These are phyloP conservation scores for Kradibia gibbosae DNA, from an alignment of 1,140 invertebrate species.

Conservation along the genomic window DNA sequence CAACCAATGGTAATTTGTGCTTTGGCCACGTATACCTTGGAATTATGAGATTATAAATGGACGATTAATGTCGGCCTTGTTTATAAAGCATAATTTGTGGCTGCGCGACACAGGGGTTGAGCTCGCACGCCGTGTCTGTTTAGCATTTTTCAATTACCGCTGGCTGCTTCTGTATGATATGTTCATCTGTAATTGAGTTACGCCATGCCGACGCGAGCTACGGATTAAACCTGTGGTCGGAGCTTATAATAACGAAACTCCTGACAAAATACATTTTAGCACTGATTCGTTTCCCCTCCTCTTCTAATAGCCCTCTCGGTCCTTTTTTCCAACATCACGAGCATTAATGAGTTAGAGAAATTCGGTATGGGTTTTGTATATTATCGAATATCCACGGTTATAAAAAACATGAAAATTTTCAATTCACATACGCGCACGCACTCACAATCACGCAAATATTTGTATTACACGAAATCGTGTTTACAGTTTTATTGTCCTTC, in stretches of 20 bases:
- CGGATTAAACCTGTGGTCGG: background rate
- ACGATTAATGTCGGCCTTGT: constrained; percentile 53
- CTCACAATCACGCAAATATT: too few species aligned
- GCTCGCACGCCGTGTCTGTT: constrained; percentile 25
- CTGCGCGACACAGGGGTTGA: background rate
- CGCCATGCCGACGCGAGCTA: background rate
- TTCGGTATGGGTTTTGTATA: background rate
- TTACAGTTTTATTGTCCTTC: background rate
- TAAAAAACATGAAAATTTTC: background rate
- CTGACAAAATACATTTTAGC: constrained; percentile 5
- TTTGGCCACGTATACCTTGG: background rate
- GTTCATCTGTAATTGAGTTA: constrained; percentile 45
- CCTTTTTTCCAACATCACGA: background rate
- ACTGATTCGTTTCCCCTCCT: background rate
- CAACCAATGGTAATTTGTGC: constrained; percentile 12
- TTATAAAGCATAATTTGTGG: constrained; percentile 50
- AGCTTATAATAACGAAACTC: constrained; percentile 1
- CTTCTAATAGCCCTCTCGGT: background rate
- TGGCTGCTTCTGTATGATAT: constrained; percentile 41
- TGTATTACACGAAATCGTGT: background rate
- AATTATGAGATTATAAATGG: constrained; percentile 53
- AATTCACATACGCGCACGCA: background rate
- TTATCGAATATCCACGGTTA: background rate
- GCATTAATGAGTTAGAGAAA: constrained; percentile 4
- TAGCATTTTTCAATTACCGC: constrained; percentile 29